Conservation (phyloP, 2,888 invertebrate genomes). For the Caenorhabditis imperialis region DNA sequence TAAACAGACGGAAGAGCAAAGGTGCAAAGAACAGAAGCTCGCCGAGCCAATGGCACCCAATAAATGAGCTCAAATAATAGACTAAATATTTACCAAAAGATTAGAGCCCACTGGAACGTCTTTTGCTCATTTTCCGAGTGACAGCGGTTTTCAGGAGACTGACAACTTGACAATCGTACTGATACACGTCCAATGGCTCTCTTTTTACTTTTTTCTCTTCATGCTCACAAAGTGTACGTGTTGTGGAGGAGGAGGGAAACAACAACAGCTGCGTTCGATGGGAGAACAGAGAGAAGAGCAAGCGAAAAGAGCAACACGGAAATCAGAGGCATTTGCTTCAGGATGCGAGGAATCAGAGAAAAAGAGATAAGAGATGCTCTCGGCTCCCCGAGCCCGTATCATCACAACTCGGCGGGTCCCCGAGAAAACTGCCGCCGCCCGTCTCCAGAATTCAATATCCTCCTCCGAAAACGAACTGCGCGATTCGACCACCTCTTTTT, state of each 20-base stretch:
- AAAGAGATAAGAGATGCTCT: constrained; percentile 7
- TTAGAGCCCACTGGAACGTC: no score
- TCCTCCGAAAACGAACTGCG: constrained; percentile 29
- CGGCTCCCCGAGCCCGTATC: constrained; percentile 32
- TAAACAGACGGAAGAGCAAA: constrained; percentile 6
- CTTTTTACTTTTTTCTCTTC: no score
- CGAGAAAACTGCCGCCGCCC: constrained; percentile 25
- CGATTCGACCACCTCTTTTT: constrained; percentile 20
- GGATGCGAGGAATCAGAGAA: background rate
- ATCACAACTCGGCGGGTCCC: constrained; percentile 44
- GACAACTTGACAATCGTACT: no score
- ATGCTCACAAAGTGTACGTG: no score
- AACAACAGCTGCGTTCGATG: constrained; percentile 45
- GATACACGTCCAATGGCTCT: no score
- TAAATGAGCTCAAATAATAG: no score
- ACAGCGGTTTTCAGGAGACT: no score
- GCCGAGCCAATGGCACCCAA: constrained; percentile 12
- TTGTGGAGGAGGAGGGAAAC: constrained; percentile 27
- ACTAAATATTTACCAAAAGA: no score
- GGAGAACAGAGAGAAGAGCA: background rate
- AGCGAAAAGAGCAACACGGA: constrained; percentile 27
- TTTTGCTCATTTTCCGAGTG: no score
- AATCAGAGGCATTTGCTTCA: constrained; percentile 16
- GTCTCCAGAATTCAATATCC: constrained; percentile 1
- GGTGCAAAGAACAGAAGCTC: constrained; percentile 24